Conservation (phyloP, 2,888 invertebrate species). For the Emesis russula region DNA sequence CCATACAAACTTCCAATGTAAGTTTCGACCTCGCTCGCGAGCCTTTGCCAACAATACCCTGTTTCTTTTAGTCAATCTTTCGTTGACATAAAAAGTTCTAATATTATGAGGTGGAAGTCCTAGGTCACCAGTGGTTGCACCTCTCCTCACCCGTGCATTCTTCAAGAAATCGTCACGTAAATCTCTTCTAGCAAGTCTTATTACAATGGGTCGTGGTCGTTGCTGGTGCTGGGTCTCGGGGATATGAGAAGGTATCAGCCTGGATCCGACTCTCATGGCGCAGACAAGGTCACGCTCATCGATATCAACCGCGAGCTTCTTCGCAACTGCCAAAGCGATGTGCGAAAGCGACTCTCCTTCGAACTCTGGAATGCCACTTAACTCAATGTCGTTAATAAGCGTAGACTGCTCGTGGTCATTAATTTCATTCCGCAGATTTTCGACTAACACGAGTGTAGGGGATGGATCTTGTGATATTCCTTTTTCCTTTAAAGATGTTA, state of each 20-base stretch:
- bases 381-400: background rate
- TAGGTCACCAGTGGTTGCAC: background rate
- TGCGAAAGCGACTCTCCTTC: background rate
- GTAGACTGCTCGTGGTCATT: background rate
- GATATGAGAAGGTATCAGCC: background rate
- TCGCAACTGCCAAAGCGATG: background rate
- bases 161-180: background rate
- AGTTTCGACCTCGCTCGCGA: background rate
- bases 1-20: background rate
- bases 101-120: background rate
- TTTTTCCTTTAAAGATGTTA: background rate
- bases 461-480: background rate
- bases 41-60: background rate
- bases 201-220: background rate
- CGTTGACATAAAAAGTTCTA: background rate
- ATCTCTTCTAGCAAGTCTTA: background rate
- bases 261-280: background rate
- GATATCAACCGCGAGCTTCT: conserved; percentile 2
- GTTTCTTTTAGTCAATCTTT: background rate
- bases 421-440: background rate
- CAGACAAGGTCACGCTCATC: background rate
- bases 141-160: background rate
- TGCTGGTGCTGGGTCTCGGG: background rate
- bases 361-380: conserved; percentile 3
- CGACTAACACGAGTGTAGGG: background rate